Conservation (phyloP, 2,797 vertebrate genomes). For the Pampus argenteus region DNA sequence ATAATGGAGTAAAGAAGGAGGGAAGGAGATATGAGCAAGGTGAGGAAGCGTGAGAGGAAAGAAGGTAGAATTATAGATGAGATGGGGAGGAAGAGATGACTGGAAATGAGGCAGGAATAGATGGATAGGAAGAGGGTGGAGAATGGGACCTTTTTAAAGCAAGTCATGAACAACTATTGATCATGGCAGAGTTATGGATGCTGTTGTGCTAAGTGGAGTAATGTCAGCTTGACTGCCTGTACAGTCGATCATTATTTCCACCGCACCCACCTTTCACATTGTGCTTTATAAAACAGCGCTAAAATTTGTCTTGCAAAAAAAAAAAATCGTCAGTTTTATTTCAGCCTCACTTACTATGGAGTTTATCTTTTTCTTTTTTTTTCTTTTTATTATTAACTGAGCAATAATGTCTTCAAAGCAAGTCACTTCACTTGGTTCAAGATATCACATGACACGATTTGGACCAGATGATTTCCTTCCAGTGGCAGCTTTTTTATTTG, state of each 20-base stretch:
- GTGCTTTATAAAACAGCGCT: background rate
- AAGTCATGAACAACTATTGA: constrained; percentile 79
- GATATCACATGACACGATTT: constrained; percentile 5
- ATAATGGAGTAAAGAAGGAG: constrained; percentile 11
- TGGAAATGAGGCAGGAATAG: constrained; percentile 64
- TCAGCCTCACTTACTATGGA: background rate
- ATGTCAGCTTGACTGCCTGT: constrained; percentile 50
- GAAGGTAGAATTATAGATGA: constrained; percentile 62
- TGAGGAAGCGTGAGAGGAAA: constrained; percentile 36
- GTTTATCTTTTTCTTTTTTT: background rate
- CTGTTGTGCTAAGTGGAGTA: constrained; percentile 74
- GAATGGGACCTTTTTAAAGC: constrained; percentile 73
- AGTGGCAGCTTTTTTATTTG: background rate
- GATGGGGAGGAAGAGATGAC: constrained; percentile 54
- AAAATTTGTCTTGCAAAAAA: background rate
- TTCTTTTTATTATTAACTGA: no score
- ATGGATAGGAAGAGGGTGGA: constrained; percentile 65
- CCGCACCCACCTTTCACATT: constrained; percentile 40
- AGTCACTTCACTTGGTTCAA: background rate
- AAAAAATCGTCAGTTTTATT: background rate
- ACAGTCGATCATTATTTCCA: constrained; percentile 56
- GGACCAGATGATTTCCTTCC: background rate
- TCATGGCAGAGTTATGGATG: constrained; percentile 72
- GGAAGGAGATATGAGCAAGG: constrained; percentile 15
- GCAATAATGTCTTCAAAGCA: no score